phyloP scores from a whole-genome alignment of 2,888 invertebrate species.

The Eumerus sabulonum region DNA sequence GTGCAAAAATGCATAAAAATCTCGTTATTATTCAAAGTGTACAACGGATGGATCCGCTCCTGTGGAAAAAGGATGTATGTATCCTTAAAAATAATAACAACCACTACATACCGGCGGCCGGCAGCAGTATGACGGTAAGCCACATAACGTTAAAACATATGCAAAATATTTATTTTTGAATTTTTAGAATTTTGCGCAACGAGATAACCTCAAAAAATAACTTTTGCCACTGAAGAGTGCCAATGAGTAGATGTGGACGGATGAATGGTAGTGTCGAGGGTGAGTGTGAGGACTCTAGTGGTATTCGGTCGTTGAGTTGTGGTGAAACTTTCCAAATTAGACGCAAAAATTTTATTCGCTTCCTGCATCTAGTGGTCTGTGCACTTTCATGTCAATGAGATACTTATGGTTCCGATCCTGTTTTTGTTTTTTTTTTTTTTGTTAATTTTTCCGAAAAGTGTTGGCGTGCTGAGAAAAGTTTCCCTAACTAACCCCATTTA shows the following conservation, averaged over 20 bases:
- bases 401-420: conserved; percentile 27
- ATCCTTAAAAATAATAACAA: no score
- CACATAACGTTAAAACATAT: conserved; percentile 11
- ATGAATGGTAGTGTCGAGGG: not conserved
- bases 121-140: no score
- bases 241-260: conserved; percentile 22
- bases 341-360: conserved; percentile 37
- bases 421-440: not conserved
- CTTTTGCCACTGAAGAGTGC: conserved; percentile 18
- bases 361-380: conserved; percentile 23
- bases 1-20: conserved; percentile 19
- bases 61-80: no score
- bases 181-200: no score
- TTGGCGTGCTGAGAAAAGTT: conserved; percentile 22
- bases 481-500: conserved; percentile 49
- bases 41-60: no score
- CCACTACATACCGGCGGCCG: no score
- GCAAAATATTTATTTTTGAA: not conserved
- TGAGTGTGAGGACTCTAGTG: no score
- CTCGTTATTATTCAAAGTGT: no score
- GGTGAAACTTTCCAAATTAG: conserved; percentile 57
- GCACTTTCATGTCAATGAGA: conserved; percentile 39
- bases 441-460: no score
- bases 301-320: conserved; percentile 5
- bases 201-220: not conserved